A percentile compares a stretch with the other conserved stretches of the same genome.
phyloP scores from a whole-genome alignment of 1,140 invertebrate genomes.

The Procambarus virginalis region DNA sequence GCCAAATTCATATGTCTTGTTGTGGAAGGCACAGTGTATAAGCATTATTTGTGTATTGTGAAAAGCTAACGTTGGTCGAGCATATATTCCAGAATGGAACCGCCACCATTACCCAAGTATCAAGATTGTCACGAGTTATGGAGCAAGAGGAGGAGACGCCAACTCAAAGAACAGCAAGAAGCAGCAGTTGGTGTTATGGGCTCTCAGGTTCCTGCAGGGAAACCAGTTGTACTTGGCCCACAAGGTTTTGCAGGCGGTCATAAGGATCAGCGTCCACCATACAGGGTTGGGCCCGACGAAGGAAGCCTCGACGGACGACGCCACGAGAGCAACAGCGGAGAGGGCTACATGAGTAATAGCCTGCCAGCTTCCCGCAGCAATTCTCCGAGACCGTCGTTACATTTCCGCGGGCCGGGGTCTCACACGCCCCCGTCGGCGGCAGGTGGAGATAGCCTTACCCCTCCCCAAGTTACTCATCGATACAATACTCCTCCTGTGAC shows the following conservation, averaged over 20 bases:
- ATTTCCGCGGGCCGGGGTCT: slow-evolving; percentile 35
- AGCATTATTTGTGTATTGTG: no score
- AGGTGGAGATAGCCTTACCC: slow-evolving; percentile 60
- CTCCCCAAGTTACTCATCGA: slow-evolving; percentile 44
- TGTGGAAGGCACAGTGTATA: no score
- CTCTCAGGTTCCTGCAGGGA: slow-evolving; percentile 71
- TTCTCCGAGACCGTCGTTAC: slow-evolving; percentile 34
- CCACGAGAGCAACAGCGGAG: slow-evolving; percentile 38
- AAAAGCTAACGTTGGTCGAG: no score
- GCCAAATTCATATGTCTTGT: no score
- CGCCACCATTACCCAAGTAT: slow-evolving; percentile 90
- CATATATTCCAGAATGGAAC: slow-evolving; percentile 75
- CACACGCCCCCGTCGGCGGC: slow-evolving; percentile 48
- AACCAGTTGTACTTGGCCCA: slow-evolving; percentile 71
- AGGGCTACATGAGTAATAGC: slow-evolving; percentile 36
- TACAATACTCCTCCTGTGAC: slow-evolving; percentile 54
- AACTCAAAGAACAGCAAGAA: slow-evolving; percentile 86
- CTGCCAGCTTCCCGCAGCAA: slow-evolving; percentile 43
- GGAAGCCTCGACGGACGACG: slow-evolving; percentile 38
- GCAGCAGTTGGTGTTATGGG: slow-evolving; percentile 73
- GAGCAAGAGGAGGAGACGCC: slow-evolving; percentile 92
- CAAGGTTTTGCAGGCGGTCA: slow-evolving; percentile 55
- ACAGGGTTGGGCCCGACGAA: slow-evolving; percentile 38
- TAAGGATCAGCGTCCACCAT: slow-evolving; percentile 50
- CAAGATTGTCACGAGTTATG: slow-evolving; percentile 99